phyloP scores from a whole-genome alignment of 1,140 invertebrate species.

The Pseudomyrmex cubaensis region DNA sequence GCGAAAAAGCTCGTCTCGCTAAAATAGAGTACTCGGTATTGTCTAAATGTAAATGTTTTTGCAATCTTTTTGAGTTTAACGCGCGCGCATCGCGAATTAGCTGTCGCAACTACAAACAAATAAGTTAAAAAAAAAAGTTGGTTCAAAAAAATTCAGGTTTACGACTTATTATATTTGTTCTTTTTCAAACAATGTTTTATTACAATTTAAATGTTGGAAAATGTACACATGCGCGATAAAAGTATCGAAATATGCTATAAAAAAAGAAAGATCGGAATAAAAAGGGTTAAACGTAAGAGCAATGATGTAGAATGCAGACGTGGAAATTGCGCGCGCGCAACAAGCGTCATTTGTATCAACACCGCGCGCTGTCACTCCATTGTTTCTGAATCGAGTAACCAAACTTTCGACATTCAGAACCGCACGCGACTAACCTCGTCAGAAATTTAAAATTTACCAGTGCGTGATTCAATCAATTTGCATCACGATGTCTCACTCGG shows the following conservation, averaged over 20 bases:
- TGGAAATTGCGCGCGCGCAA: not conserved
- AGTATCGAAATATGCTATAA: no score
- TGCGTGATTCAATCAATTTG: conserved; percentile 6
- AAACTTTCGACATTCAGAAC: conserved; percentile 59
- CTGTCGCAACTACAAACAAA: conserved; percentile 43
- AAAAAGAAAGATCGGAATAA: not conserved
- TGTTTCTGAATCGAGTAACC: conserved; percentile 57
- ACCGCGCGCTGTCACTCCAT: not conserved
- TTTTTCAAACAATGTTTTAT: no score
- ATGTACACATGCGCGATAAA: no score
- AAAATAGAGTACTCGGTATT: conserved; percentile 41
- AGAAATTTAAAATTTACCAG: conserved; percentile 64
- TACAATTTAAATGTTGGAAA: no score
- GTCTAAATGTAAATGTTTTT: conserved; percentile 65
- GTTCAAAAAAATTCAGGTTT: conserved; percentile 28
- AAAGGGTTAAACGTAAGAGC: no score
- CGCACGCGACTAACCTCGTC: conserved; percentile 64
- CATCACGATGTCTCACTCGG: conserved; percentile 7
- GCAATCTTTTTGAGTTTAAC: conserved; percentile 33
- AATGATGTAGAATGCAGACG: no score
- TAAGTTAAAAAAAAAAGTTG: conserved; percentile 14
- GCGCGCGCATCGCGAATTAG: conserved; percentile 31
- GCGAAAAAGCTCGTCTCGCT: conserved; percentile 12
- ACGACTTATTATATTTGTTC: no score
- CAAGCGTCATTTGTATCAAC: not conserved